A percentile compares a stretch with the other conserved stretches of the same genome.
phyloP scores from a whole-genome alignment of 35 echinoderm and acorn worm genomes.

The Hemicentrotus pulcherrimus region DNA sequence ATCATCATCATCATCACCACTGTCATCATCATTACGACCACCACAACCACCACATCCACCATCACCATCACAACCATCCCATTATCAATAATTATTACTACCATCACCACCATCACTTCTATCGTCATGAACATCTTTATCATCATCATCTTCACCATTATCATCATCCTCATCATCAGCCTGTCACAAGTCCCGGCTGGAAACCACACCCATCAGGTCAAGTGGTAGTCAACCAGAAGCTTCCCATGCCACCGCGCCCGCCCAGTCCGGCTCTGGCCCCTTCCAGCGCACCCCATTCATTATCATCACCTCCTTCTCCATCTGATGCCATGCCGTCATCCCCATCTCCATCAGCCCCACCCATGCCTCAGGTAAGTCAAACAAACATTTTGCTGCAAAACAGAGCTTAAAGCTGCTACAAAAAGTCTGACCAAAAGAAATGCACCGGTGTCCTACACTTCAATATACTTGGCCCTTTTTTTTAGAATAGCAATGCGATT shows the following conservation, averaged over 20 bases:
- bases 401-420: no score
- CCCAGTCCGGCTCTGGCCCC: conserved; percentile 41
- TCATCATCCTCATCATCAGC: not conserved
- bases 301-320: not conserved
- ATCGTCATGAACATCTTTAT: not conserved
- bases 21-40: no score
- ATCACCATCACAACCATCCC: no score
- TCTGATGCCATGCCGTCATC: not conserved
- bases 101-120: no score
- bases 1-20: no score
- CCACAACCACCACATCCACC: no score
- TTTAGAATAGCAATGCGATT: not conserved
- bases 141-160: not conserved
- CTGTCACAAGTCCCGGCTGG: not conserved
- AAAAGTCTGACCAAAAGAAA: no score
- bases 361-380: conserved; percentile 38
- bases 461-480: not conserved
- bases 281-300: not conserved
- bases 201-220: not conserved
- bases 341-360: conserved; percentile 40
- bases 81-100: no score
- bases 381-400: not conserved
- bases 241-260: conserved; percentile 42
- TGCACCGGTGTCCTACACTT: not conserved
- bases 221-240: conserved; percentile 31